Evolutionary conservation across 2,797 vertebrate species (phyloP).

Genomic region (Phalloptychus januarius): DNA sequence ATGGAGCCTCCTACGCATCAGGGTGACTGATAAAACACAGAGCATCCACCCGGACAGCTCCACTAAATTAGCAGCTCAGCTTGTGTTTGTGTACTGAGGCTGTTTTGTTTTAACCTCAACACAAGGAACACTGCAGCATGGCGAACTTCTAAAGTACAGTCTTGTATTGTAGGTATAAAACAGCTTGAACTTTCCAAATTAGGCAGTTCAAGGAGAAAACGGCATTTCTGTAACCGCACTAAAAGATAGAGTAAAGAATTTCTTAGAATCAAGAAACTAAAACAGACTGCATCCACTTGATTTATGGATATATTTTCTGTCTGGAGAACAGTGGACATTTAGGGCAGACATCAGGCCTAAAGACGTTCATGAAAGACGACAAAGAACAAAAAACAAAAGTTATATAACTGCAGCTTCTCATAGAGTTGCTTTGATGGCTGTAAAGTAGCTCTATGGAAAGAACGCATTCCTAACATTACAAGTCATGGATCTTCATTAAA

Average conservation of each 20-base stretch:
- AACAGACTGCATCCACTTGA: background rate
- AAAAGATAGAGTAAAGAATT: background rate
- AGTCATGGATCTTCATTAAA: background rate
- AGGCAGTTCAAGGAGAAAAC: background rate
- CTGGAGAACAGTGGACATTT: background rate
- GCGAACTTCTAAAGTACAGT: constrained; percentile 48
- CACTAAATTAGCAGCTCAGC: constrained; percentile 60
- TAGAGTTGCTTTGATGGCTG: background rate
- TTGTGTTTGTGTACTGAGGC: constrained; percentile 32
- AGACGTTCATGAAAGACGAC: background rate
- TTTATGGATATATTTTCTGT: background rate
- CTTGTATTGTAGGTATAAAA: constrained; percentile 11
- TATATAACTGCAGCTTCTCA: background rate
- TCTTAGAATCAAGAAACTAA: background rate
- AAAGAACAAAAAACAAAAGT: background rate
- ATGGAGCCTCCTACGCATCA: constrained; percentile 67
- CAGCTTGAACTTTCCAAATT: background rate
- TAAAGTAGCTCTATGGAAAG: background rate
- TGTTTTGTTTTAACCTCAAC: constrained; percentile 36
- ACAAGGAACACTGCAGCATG: constrained; percentile 26
- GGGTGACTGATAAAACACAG: constrained; percentile 75
- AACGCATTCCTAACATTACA: constrained; percentile 1
- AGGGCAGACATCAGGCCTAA: background rate
- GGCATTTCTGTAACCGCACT: background rate
- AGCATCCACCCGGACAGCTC: constrained; percentile 60